Evolutionary conservation across 2,113 vertebrate genomes (phyloP).

Genomic region (Oreochromis spilurus): DNA sequence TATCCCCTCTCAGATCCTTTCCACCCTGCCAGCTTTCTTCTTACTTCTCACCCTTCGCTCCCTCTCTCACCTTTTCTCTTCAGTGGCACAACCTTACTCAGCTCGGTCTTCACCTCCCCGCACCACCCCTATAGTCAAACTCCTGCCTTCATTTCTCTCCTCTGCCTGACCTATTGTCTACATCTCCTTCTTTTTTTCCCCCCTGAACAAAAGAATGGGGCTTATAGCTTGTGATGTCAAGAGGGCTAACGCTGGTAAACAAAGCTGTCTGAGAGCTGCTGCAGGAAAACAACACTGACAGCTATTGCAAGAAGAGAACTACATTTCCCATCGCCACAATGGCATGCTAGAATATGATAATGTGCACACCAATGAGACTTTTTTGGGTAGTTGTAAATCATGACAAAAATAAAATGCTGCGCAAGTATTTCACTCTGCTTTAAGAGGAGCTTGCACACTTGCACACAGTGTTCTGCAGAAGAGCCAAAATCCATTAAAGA

Average conservation of each 20-base stretch:
- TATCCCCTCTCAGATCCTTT: constrained; percentile 6
- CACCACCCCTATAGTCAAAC: not conserved
- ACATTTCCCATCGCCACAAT: not conserved
- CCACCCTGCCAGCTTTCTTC: not conserved
- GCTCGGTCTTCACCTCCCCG: not conserved
- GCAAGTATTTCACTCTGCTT: not conserved
- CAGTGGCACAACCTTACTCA: not conserved
- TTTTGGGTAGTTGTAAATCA: not conserved
- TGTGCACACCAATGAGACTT: not conserved
- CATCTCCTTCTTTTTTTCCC: not conserved
- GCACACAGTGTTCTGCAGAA: constrained; percentile 3
- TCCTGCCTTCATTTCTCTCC: not conserved
- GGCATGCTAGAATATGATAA: not conserved
- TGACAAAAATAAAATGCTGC: not conserved
- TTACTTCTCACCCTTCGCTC: not conserved
- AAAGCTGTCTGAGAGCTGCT: not conserved
- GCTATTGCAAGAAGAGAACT: not conserved
- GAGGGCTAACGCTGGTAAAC: not conserved
- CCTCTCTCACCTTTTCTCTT: not conserved
- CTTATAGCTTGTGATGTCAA: not conserved
- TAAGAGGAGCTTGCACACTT: not conserved
- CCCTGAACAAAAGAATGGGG: not conserved
- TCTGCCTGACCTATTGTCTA: not conserved
- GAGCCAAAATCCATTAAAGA: constrained; percentile 45
- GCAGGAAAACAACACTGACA: not conserved